Percentiles rank a stretch among this genome's conserved stretches.
phyloP scores from a whole-genome alignment of 2,113 vertebrate genomes.

The Malurus alboscapulatus region DNA sequence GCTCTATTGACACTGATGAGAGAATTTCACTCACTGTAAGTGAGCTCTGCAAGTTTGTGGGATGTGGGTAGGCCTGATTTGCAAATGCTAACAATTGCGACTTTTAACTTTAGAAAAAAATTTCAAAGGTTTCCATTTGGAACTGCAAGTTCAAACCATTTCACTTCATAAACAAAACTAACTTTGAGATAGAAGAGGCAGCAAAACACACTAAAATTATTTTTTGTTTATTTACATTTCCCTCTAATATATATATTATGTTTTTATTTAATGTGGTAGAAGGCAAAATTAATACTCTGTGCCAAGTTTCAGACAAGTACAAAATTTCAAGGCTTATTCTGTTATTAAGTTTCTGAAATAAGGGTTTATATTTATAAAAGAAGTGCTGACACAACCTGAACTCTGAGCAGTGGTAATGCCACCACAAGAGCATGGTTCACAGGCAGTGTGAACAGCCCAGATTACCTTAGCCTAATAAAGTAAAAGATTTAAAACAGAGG shows the following conservation, averaged over 20 bases:
- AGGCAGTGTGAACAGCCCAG: not conserved
- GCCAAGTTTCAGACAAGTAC: constrained; percentile 14
- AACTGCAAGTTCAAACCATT: not conserved
- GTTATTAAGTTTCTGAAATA: constrained; percentile 38
- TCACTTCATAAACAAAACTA: constrained; percentile 31
- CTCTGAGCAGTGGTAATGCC: not conserved
- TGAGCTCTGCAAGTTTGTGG: not conserved
- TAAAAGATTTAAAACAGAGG: not conserved
- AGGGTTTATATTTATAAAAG: constrained; percentile 5
- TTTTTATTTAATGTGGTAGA: constrained; percentile 26
- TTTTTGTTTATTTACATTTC: constrained; percentile 21
- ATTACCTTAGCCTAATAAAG: not conserved
- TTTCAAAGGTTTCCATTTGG: not conserved
- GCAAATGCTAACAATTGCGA: not conserved
- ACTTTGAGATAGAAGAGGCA: not conserved
- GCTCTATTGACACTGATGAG: not conserved
- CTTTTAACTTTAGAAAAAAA: not conserved
- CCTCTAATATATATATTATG: not conserved
- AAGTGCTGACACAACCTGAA: constrained; percentile 17
- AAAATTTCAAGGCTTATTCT: constrained; percentile 27
- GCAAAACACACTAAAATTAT: not conserved
- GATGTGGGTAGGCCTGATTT: not conserved
- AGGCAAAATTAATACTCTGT: not conserved
- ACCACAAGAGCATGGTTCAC: not conserved
- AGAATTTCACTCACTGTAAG: not conserved